Percentiles rank a stretch among this genome's conserved stretches.
Conservation (phyloP, 2,113 vertebrate genomes). For the Seriola quinqueradiata region DNA sequence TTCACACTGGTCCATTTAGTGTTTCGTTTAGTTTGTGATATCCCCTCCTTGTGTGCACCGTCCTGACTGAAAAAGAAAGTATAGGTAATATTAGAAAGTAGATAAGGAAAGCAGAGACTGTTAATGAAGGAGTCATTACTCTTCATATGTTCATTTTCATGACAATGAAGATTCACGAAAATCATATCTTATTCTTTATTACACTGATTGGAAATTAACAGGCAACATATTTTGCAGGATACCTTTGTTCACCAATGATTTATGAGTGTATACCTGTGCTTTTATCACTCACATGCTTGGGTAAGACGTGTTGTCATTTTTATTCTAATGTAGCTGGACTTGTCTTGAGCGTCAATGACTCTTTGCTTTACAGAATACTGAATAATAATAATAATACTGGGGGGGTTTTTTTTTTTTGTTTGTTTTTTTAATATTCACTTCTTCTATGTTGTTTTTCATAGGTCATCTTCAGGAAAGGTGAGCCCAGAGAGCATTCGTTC, state of each 20-base stretch:
- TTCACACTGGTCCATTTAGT: background rate
- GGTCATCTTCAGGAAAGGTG: constrained; percentile 96
- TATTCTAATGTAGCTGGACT: background rate
- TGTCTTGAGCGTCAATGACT: background rate
- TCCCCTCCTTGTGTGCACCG: constrained; percentile 27
- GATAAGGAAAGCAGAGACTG: background rate
- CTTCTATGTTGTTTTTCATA: constrained; percentile 69
- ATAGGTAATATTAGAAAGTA: background rate
- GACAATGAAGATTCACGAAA: background rate
- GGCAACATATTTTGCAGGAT: background rate
- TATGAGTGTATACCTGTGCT: background rate
- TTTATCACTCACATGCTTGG: background rate
- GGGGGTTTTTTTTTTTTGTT: background rate
- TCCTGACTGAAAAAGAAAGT: background rate
- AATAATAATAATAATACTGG: too few relatives aligned
- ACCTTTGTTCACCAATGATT: constrained; percentile 3
- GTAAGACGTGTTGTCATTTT: background rate
- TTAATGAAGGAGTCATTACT: background rate
- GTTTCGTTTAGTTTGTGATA: constrained; percentile 24
- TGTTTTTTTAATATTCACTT: constrained; percentile 17
- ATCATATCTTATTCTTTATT: background rate
- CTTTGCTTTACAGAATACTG: background rate
- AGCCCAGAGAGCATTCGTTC: constrained; percentile 96
- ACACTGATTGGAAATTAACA: background rate
- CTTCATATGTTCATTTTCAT: background rate